Percentiles rank a stretch among this genome's conserved stretches.
These are phyloP conservation scores for Capra hircus DNA, from an alignment of 2,113 vertebrate genomes.

Conservation along the genomic window DNA sequence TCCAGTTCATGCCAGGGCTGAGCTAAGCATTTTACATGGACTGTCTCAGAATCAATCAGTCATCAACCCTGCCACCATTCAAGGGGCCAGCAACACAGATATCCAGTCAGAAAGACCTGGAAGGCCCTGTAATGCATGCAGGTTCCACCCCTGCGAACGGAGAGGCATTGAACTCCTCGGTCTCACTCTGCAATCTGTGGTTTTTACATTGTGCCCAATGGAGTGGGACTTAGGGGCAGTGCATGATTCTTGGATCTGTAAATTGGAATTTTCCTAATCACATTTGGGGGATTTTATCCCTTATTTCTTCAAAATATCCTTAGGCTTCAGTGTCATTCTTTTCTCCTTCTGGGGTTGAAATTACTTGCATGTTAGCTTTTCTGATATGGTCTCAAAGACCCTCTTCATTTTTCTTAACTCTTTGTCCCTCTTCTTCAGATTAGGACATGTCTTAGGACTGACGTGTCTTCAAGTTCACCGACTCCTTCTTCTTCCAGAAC, in stretches of 20 bases:
- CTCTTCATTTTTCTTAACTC: background rate
- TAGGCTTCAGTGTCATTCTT: background rate
- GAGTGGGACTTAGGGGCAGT: background rate
- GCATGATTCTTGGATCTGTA: background rate
- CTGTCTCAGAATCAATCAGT: fast-evolving
- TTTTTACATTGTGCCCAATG: background rate
- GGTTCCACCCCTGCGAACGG: fast-evolving
- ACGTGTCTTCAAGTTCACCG: background rate
- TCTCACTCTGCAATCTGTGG: background rate
- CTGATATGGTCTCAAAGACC: background rate
- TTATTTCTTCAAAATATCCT: background rate
- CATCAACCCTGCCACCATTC: background rate
- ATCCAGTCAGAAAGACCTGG: fast-evolving
- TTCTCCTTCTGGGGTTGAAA: background rate
- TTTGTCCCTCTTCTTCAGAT: background rate
- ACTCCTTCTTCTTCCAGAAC: no score
- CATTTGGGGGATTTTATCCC: background rate
- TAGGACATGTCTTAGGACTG: background rate
- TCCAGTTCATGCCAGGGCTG: background rate
- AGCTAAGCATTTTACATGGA: fast-evolving
- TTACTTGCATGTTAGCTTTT: background rate
- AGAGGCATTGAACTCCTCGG: fast-evolving
- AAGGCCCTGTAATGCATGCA: fast-evolving
- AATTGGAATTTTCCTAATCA: background rate
- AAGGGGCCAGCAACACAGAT: fast-evolving